phyloP scores from a whole-genome alignment of 64 coral and sea anemone genomes.

The Pocillopora verrucosa region DNA sequence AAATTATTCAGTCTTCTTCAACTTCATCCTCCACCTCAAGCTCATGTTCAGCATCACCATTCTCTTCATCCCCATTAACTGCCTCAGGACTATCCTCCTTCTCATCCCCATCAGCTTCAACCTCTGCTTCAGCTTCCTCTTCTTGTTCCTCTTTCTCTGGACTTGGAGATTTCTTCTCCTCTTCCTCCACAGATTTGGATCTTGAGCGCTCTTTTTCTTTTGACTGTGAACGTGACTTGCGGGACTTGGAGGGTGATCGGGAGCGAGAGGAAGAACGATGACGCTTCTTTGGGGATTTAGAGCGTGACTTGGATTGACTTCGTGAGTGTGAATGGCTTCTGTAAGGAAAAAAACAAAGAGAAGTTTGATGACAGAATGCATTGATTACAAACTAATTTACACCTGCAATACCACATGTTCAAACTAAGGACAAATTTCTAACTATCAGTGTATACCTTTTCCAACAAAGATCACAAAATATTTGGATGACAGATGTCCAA shows the following conservation, averaged over 20 bases:
- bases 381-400: no score
- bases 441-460: no score
- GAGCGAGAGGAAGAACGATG: constrained; percentile 75
- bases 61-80: constrained; percentile 67
- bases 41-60: constrained; percentile 46
- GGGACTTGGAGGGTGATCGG: constrained; percentile 75
- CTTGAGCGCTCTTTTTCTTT: constrained; percentile 58
- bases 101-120: constrained; percentile 61
- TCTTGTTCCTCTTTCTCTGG: constrained; percentile 51
- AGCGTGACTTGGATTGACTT: constrained; percentile 68
- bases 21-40: constrained; percentile 46
- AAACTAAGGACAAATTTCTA: no score
- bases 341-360: not conserved
- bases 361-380: not conserved
- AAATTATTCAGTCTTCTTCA: constrained; percentile 23
- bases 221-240: constrained; percentile 69
- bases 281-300: constrained; percentile 81
- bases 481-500: not conserved
- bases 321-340: constrained; percentile 51
- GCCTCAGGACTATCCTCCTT: constrained; percentile 60
- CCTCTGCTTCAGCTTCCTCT: constrained; percentile 43
- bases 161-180: constrained; percentile 48
- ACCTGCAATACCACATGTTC: no score
- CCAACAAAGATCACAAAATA: no score
- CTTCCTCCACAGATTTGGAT: constrained; percentile 52